Evolutionary conservation across 1,140 invertebrate species (phyloP).

Genomic region (Lasioglossum albipes): DNA sequence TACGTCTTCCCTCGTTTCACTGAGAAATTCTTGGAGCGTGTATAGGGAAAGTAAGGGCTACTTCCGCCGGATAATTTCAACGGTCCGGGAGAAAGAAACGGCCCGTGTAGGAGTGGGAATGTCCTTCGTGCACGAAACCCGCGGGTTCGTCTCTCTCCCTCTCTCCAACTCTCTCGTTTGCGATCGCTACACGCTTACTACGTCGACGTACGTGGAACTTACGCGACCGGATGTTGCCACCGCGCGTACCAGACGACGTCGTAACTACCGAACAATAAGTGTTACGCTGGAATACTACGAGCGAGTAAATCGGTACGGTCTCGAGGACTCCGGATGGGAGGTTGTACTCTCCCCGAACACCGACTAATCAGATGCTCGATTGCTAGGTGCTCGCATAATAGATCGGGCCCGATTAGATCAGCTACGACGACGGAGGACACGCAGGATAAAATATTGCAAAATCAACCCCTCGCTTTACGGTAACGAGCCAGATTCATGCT

Average conservation of each 20-base stretch:
- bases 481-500: not conserved
- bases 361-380: conserved; percentile 15
- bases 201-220: conserved; percentile 43
- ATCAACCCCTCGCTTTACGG: not conserved
- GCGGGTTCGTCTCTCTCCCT: conserved; percentile 32
- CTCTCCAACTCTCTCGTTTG: conserved; percentile 28
- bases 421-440: too few species aligned
- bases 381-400: not conserved
- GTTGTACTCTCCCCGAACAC: not conserved
- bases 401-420: not conserved
- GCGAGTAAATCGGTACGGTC: conserved; percentile 30
- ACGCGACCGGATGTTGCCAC: conserved; percentile 56
- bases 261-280: conserved; percentile 45
- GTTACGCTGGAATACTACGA: conserved; percentile 39
- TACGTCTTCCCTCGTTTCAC: not conserved
- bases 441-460: too few species aligned
- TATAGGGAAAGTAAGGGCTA: conserved; percentile 39
- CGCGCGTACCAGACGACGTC: conserved; percentile 39
- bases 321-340: not conserved
- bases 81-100: conserved; percentile 35
- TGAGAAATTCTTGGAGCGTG: conserved; percentile 46
- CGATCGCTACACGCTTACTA: conserved; percentile 57
- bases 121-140: conserved; percentile 62
- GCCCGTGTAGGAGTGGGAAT: conserved; percentile 54
- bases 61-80: conserved; percentile 57